phyloP scores from a whole-genome alignment of 1,140 invertebrate species.

The Hormaphis cornu region DNA sequence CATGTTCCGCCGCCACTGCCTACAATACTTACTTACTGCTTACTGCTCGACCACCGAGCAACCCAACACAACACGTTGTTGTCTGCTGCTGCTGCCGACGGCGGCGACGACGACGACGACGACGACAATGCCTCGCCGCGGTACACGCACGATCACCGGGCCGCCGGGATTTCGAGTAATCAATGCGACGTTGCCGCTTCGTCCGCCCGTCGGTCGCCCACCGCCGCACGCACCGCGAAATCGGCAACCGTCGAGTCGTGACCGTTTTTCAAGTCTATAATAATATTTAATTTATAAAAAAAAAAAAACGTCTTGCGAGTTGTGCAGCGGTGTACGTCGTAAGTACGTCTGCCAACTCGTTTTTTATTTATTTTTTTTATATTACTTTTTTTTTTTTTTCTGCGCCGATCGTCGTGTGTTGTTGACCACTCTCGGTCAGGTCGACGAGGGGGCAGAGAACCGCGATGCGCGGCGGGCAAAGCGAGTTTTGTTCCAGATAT shows the following conservation, averaged over 20 bases:
- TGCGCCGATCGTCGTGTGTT: not conserved
- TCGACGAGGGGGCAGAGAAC: not conserved
- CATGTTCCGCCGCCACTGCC: not conserved
- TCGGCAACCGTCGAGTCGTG: conserved; percentile 27
- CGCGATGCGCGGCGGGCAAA: not conserved
- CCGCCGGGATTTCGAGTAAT: conserved; percentile 26
- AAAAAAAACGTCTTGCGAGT: not conserved
- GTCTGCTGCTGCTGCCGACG: conserved; percentile 2
- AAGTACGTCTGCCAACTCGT: not conserved
- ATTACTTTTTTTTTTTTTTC: not conserved
- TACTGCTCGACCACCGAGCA: too few species aligned
- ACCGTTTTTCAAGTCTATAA: conserved; percentile 12
- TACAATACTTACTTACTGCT: too few species aligned
- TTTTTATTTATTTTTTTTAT: not conserved
- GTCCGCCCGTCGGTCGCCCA: not conserved
- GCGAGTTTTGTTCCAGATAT: too few species aligned
- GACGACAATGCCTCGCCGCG: not conserved
- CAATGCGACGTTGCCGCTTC: conserved; percentile 15
- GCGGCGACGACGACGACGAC: not conserved
- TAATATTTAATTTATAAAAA: too few species aligned
- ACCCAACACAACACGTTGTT: conserved; percentile 29
- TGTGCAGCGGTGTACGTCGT: not conserved
- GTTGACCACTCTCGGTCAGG: not conserved
- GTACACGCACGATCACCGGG: not conserved
- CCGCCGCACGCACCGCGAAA: not conserved